Conservation (phyloP, 2,888 invertebrate genomes). For the Phlogophora meticulosa region DNA sequence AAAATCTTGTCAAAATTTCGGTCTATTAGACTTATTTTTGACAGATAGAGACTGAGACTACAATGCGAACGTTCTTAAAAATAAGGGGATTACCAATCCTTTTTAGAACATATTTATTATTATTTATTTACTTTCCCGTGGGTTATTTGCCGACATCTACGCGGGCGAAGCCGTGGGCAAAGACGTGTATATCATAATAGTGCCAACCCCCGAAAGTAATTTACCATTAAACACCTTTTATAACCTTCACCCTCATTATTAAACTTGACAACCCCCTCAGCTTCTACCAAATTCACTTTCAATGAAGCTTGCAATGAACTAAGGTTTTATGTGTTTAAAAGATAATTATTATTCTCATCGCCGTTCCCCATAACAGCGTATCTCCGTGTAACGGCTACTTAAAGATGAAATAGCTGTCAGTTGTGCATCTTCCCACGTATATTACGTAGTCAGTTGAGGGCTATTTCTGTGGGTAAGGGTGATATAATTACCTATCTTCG, state of each 20-base stretch:
- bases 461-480: conserved; percentile 29
- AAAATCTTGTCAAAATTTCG: no score
- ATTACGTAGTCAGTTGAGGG: conserved; percentile 45
- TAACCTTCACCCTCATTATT: neutral
- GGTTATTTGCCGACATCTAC: no score
- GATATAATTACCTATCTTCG: conserved; percentile 43
- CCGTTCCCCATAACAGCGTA: neutral
- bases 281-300: no score
- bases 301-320: neutral
- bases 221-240: neutral
- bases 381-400: conserved; percentile 13
- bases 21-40: no score
- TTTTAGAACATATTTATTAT: no score
- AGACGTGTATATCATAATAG: no score
- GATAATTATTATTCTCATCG: neutral
- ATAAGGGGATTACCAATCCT: no score
- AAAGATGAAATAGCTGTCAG: conserved; percentile 38
- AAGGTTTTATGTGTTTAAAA: neutral
- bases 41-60: no score
- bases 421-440: conserved; percentile 48
- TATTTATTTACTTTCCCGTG: no score
- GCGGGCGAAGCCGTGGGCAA: no score
- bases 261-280: neutral
- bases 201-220: no score
- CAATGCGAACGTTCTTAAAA: no score